Conservation (phyloP, 2,797 vertebrate genomes). For the Siniperca obscura region DNA sequence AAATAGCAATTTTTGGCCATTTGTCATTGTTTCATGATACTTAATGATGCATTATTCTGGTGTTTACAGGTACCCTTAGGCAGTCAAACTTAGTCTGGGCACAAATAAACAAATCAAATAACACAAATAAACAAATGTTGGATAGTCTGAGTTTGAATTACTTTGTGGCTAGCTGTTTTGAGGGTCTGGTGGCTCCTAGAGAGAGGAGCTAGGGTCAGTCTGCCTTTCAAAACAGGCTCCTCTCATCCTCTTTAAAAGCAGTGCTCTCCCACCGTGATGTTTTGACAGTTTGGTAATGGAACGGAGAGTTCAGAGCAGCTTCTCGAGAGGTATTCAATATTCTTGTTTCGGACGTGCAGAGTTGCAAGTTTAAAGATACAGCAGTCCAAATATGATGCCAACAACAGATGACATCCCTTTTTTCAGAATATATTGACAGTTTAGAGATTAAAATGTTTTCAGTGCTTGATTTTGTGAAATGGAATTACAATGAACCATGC, state of each 20-base stretch:
- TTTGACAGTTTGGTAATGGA: slow-evolving; percentile 70
- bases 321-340: slow-evolving; percentile 61
- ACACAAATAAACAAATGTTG: slow-evolving; percentile 43
- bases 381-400: slow-evolving; percentile 15
- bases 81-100: not conserved
- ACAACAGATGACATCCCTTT: slow-evolving; percentile 11
- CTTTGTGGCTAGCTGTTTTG: slow-evolving; percentile 46
- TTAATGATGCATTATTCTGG: too few relatives aligned
- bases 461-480: not conserved
- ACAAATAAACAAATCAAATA: slow-evolving; percentile 40
- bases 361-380: slow-evolving; percentile 25
- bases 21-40: too few relatives aligned
- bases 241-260: slow-evolving; percentile 63
- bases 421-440: slow-evolving; percentile 1
- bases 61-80: too few relatives aligned
- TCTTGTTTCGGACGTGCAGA: slow-evolving; percentile 22
- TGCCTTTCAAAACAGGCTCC: slow-evolving; percentile 58
- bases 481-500: not conserved
- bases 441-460: not conserved
- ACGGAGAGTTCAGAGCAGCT: slow-evolving; percentile 51
- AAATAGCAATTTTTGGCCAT: not conserved
- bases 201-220: slow-evolving; percentile 50
- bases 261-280: slow-evolving; percentile 54
- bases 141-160: slow-evolving; percentile 37
- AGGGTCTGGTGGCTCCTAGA: slow-evolving; percentile 52